These are phyloP conservation scores for Telmatochromis sp. DNA, from an alignment of 2,113 vertebrate species.

Conservation along the genomic window DNA sequence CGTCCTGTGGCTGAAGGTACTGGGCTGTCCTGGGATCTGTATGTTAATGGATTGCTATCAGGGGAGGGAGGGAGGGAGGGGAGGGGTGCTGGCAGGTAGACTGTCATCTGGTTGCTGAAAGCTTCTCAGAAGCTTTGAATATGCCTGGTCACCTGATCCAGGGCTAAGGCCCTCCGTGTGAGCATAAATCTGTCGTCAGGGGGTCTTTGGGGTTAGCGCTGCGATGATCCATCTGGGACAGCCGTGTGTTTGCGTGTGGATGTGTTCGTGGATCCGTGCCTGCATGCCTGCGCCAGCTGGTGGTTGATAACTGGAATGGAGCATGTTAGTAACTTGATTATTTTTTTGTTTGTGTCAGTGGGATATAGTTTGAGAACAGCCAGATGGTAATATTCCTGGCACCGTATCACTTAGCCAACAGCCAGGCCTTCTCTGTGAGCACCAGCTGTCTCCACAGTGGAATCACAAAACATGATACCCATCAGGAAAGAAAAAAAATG, in stretches of 20 bases:
- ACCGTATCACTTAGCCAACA: constrained; percentile 50
- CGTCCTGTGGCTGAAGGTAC: neutral
- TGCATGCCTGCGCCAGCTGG: constrained; percentile 14
- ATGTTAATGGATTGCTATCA: neutral
- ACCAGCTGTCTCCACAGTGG: constrained; percentile 46
- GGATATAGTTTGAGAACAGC: constrained; percentile 34
- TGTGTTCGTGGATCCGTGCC: neutral
- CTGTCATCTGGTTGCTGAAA: constrained; percentile 26
- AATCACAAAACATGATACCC: constrained; percentile 46
- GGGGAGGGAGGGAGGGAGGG: neutral
- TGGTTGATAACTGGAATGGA: constrained; percentile 30
- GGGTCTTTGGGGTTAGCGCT: constrained; percentile 37
- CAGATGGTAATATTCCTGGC: constrained; percentile 65
- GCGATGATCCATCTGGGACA: constrained; percentile 56
- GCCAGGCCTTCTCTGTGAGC: constrained; percentile 22
- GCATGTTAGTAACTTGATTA: constrained; percentile 30
- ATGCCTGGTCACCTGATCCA: constrained; percentile 52
- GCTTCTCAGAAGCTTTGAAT: constrained; percentile 14
- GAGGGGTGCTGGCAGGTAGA: neutral
- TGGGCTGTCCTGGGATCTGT: neutral
- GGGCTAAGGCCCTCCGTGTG: neutral
- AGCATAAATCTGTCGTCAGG: constrained; percentile 59
- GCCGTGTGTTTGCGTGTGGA: constrained; percentile 41
- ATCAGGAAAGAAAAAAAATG: neutral
- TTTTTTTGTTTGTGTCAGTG: constrained; percentile 2